Percentiles rank a stretch among this genome's conserved stretches.
Evolutionary conservation across 1,140 invertebrate species (phyloP).

Genomic region (Plodia interpunctella): DNA sequence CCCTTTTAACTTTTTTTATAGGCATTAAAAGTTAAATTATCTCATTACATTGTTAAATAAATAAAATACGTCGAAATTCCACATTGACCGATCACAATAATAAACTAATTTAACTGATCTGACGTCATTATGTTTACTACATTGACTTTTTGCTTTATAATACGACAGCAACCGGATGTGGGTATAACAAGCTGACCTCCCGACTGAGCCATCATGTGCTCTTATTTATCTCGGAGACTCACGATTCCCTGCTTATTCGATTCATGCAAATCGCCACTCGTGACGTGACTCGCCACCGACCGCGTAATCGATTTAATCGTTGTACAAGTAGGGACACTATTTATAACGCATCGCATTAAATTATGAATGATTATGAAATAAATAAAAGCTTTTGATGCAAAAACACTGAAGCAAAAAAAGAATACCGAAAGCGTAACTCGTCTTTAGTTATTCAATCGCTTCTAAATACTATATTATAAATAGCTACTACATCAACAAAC

Average conservation of each 20-base stretch:
- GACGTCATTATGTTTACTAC: neutral
- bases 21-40: too few species aligned
- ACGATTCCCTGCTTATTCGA: slow-evolving; percentile 34
- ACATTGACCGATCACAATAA: neutral
- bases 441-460: neutral
- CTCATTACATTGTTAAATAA: too few species aligned
- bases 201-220: slow-evolving; percentile 24
- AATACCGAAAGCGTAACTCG: neutral
- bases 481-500: too few species aligned
- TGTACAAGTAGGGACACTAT: neutral
- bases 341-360: neutral
- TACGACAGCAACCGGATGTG: slow-evolving; percentile 33
- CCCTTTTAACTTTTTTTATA: too few species aligned
- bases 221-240: slow-evolving; percentile 30
- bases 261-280: slow-evolving; percentile 38
- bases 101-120: neutral
- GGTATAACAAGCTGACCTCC: slow-evolving; percentile 36
- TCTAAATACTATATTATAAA: neutral
- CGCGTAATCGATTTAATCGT: slow-evolving; percentile 23
- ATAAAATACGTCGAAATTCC: too few species aligned
- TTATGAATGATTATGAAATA: neutral
- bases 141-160: neutral
- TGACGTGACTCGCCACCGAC: slow-evolving; percentile 42
- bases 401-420: too few species aligned
- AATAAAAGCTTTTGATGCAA: neutral